Percentiles rank a stretch among this genome's conserved stretches.
phyloP scores from a whole-genome alignment of 2,797 vertebrate genomes.

The Miichthys miiuy region DNA sequence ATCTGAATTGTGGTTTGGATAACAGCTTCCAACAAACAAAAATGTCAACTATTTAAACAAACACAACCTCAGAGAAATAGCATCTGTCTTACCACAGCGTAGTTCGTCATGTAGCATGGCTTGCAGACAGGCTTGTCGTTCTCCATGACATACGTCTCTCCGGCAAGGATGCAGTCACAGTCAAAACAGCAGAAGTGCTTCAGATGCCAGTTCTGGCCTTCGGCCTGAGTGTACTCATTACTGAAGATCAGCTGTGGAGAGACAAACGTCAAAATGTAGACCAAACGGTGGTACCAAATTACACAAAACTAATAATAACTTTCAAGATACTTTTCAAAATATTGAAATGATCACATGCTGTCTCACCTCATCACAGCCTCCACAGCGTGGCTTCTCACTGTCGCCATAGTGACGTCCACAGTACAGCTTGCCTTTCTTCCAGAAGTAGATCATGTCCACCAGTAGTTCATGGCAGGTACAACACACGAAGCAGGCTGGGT shows the following conservation, averaged over 20 bases:
- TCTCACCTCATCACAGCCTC: conserved; percentile 95
- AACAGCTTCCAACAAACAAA: background rate
- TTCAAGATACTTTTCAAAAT: background rate
- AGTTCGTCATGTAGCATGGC: conserved; percentile 95
- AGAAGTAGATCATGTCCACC: conserved; percentile 99
- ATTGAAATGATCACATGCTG: background rate
- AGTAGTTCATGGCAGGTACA: conserved; percentile 93
- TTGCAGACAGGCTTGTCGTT: conserved; percentile 93
- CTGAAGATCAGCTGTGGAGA: conserved; percentile 94
- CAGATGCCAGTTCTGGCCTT: conserved; percentile 97
- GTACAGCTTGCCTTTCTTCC: conserved; percentile 95
- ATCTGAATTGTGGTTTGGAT: background rate
- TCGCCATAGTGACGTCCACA: conserved; percentile 98
- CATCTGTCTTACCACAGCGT: conserved; percentile 89
- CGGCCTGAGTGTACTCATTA: conserved; percentile 98
- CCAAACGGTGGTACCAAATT: fast-evolving
- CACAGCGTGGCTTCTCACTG: conserved; percentile 97
- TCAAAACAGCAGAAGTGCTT: conserved; percentile 99
- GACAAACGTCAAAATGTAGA: background rate
- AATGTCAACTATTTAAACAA: background rate
- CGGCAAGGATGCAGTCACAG: conserved; percentile 95
- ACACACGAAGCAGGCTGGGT: conserved; percentile 96
- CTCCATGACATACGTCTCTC: conserved; percentile 96
- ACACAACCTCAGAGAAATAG: background rate
- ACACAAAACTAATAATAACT: background rate